Percentiles rank a stretch among this genome's conserved stretches.
Evolutionary conservation across 2,888 invertebrate genomes (phyloP).

Genomic region (Aromia moschata): DNA sequence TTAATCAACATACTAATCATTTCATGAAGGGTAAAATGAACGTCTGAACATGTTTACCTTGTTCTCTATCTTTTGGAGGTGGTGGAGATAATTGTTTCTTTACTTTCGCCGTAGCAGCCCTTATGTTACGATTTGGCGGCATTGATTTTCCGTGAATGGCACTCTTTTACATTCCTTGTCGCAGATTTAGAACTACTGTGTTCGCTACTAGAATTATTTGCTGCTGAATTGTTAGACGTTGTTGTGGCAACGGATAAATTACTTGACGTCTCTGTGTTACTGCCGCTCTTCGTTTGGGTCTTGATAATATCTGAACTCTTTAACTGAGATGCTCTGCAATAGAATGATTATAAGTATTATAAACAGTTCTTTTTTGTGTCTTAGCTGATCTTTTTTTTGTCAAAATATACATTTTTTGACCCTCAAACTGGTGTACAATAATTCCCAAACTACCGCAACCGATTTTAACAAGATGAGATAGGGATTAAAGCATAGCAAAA

Average conservation of each 20-base stretch:
- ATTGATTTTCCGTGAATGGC: conserved; percentile 43
- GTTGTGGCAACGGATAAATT: conserved; percentile 39
- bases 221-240: conserved; percentile 40
- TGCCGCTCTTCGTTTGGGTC: conserved; percentile 35
- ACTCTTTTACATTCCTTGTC: conserved; percentile 49
- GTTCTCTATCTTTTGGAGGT: conserved; percentile 73
- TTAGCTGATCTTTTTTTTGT: no score
- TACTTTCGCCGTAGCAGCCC: conserved; percentile 73
- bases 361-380: no score
- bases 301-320: conserved; percentile 12
- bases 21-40: no score
- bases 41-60: no score
- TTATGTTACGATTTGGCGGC: conserved; percentile 54
- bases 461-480: no score
- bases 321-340: conserved; percentile 12
- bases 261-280: conserved; percentile 50
- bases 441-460: no score
- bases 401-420: no score
- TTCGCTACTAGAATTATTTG: conserved; percentile 43
- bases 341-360: no score
- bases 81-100: conserved; percentile 69
- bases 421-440: no score
- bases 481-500: no score
- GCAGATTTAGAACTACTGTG: conserved; percentile 37
- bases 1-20: no score